These are phyloP conservation scores for Notolepis coatsorum DNA, from an alignment of 2,797 vertebrate species.

Conservation along the genomic window DNA sequence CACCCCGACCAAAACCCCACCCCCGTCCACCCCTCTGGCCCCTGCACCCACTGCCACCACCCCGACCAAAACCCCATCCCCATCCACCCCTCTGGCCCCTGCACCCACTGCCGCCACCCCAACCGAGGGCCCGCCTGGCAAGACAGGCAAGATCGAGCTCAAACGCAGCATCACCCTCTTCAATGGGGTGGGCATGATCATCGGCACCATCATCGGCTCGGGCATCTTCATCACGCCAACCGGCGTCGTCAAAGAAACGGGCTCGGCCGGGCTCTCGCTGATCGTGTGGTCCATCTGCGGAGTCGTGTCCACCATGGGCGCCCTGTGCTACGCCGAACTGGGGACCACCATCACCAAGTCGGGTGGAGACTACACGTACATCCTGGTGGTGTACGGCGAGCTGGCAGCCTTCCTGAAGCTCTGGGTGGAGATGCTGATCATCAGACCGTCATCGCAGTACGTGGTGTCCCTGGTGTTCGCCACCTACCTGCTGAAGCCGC, in stretches of 20 bases:
- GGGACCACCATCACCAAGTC: constrained; percentile 97
- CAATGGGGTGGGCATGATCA: constrained; percentile 96
- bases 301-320: constrained; percentile 94
- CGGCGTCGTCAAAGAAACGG: constrained; percentile 92
- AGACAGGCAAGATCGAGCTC: constrained; percentile 70
- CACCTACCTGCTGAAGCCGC: constrained; percentile 95
- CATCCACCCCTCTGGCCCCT: constrained; percentile 37
- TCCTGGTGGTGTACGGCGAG: constrained; percentile 96
- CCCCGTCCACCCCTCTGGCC: not conserved
- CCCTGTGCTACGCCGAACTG: constrained; percentile 96
- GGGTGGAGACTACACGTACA: constrained; percentile 97
- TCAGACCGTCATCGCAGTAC: constrained; percentile 97
- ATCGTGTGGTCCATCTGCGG: constrained; percentile 93
- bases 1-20: constrained; percentile 5
- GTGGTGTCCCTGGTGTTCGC: constrained; percentile 98
- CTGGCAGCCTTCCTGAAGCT: constrained; percentile 97
- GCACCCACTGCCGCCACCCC: constrained; percentile 21
- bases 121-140: not conserved
- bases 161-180: constrained; percentile 90
- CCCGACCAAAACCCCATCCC: constrained; percentile 26
- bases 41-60: too few relatives aligned
- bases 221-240: constrained; percentile 97
- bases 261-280: constrained; percentile 93
- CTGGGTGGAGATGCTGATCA: constrained; percentile 99
- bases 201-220: constrained; percentile 98